Conservation (phyloP, 2,888 invertebrate genomes). For the Thymelicus sylvestris region DNA sequence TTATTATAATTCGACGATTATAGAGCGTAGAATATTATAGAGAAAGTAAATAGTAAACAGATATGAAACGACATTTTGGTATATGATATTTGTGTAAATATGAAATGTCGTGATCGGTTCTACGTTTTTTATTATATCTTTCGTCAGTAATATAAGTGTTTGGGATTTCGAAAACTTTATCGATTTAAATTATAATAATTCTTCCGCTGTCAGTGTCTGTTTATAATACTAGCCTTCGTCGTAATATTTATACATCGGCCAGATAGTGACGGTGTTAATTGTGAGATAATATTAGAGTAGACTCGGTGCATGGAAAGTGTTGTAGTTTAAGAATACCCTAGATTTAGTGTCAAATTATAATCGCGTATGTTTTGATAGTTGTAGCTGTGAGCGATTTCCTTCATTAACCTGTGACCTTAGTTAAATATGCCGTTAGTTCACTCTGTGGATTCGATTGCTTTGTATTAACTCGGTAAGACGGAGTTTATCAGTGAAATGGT, state of each 20-base stretch:
- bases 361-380: constrained; percentile 29
- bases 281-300: constrained; percentile 47
- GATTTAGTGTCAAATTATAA: constrained; percentile 31
- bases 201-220: constrained; percentile 45
- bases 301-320: constrained; percentile 64
- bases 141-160: constrained; percentile 50
- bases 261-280: constrained; percentile 47
- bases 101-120: constrained; percentile 43
- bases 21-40: constrained; percentile 42
- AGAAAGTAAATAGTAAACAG: constrained; percentile 10
- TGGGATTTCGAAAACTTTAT: constrained; percentile 67
- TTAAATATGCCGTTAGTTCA: background rate
- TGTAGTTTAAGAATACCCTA: constrained; percentile 48
- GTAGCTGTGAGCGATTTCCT: constrained; percentile 19
- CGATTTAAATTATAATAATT: constrained; percentile 45
- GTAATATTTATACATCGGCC: constrained; percentile 27
- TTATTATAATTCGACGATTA: constrained; percentile 22
- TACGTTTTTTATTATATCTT: constrained; percentile 51
- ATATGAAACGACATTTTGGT: constrained; percentile 19
- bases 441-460: background rate
- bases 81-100: constrained; percentile 55
- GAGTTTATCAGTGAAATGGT: constrained; percentile 5
- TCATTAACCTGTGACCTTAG: constrained; percentile 18
- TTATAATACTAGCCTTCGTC: constrained; percentile 37
- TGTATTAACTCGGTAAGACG: background rate